Evolutionary conservation across 1,140 invertebrate genomes (phyloP), one percentile per base, ranked within the genome.

Genomic region (Mya arenaria): DNA sequence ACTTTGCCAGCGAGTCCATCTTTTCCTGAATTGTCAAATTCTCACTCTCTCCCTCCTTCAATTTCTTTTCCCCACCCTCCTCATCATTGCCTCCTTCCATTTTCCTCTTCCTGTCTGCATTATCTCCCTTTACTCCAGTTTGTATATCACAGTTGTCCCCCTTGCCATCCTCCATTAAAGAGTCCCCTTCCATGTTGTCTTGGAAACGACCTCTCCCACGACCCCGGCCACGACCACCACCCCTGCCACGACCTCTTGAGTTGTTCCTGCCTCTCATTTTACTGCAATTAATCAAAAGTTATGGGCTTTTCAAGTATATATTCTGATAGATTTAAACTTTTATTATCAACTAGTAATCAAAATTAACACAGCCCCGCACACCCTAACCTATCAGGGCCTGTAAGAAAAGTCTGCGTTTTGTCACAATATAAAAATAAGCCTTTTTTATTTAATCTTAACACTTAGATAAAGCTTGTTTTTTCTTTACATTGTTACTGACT

Each of bases 221-320:
- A 6, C 73, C 39, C 30, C 28, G 62, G 13, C 36, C 62, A 1
- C 71, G 71, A 28, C 71, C 71, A 30, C 71, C 15, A 0, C 28
- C 71, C 23, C 71, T 60, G 8, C 71, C 71, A 41, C 55, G 71
- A 4, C 65, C 65, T 68, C 41, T 72, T 25, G 13, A 36, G 17
- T 62, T 75, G 15, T 75, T 39, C 17, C 56, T 39, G 19, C 39
- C 19, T 10, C 44, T 58, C 74, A 78, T 78, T 66, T 78, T 78
- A 5, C 74, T 78, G 41, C 15, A 77, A 48, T 48, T 48, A 19
- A 48, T n/a, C n/a, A n/a, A n/a, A n/a, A n/a, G n/a, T n/a, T n/a
- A n/a, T n/a, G n/a, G n/a, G n/a, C n/a, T n/a, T n/a, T n/a, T n/a
- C n/a, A n/a, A n/a, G n/a, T n/a, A n/a, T n/a, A n/a, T n/a, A n/a